Evolutionary conservation across 2,113 vertebrate genomes (phyloP).

Genomic region (Lasiurus cinereus): DNA sequence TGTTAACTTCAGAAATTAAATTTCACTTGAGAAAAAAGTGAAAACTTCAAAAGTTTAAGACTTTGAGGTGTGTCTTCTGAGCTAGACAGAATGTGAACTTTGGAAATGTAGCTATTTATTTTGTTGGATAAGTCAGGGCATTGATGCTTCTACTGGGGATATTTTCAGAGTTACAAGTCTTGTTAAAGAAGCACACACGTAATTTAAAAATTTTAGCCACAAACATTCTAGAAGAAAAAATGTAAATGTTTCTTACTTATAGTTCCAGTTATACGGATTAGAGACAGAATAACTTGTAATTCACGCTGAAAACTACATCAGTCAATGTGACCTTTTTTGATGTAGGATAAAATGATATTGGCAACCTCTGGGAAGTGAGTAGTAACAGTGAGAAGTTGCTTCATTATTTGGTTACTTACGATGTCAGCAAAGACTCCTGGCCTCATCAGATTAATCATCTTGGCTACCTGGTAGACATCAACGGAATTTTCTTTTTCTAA

Average conservation of each 20-base stretch:
- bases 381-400: background rate
- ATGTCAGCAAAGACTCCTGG: constrained; percentile 94
- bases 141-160: background rate
- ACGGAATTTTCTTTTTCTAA: constrained; percentile 93
- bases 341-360: background rate
- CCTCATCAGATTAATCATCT: constrained; percentile 96
- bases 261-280: background rate
- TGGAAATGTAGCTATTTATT: background rate
- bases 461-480: constrained; percentile 96
- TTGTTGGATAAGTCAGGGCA: background rate
- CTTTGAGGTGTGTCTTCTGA: background rate
- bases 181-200: background rate
- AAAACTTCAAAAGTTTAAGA: background rate
- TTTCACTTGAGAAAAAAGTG: background rate
- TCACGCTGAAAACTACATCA: background rate
- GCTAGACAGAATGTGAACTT: background rate
- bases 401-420: constrained; percentile 87
- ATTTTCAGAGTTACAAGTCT: constrained; percentile 49
- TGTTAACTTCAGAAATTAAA: constrained; percentile 6
- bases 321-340: background rate
- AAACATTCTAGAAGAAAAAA: background rate
- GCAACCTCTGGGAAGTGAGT: background rate
- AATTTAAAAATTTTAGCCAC: background rate
- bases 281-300: background rate
- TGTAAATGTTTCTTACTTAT: constrained; percentile 4